Conservation (phyloP, 2,797 vertebrate genomes). For the Todus mexicanus region DNA sequence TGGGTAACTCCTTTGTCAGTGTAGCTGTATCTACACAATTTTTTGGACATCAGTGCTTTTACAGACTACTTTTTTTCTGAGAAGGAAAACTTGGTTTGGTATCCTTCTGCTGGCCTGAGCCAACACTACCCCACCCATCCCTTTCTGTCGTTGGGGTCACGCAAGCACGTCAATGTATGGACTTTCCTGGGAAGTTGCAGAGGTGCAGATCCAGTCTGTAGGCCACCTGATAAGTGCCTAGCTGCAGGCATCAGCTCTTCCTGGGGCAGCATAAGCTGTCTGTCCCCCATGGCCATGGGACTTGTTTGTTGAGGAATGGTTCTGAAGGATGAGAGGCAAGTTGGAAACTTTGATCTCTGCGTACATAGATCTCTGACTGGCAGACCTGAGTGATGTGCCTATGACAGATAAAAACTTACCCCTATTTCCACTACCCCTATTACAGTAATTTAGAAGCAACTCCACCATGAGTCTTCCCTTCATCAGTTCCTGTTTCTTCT, state of each 20-base stretch:
- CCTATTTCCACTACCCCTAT: not conserved
- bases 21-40: not conserved
- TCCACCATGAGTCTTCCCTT: not conserved
- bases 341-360: not conserved
- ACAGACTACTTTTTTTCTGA: not conserved
- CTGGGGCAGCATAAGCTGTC: not conserved
- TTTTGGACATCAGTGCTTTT: not conserved
- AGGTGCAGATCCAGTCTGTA: not conserved
- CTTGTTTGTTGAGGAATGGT: not conserved
- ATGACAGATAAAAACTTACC: too few species aligned
- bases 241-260: not conserved
- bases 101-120: not conserved
- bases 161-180: not conserved
- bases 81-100: not conserved
- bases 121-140: not conserved
- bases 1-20: not conserved
- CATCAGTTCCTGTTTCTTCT: not conserved
- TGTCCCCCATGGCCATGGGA: not conserved
- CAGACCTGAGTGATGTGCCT: not conserved
- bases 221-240: not conserved
- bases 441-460: not conserved
- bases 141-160: not conserved
- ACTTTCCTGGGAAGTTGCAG: not conserved
- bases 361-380: not conserved
- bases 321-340: not conserved